Percentiles rank a stretch among this genome's conserved stretches.
Evolutionary conservation across 2,888 invertebrate species (phyloP).

Genomic region (Cistogaster globosa): DNA sequence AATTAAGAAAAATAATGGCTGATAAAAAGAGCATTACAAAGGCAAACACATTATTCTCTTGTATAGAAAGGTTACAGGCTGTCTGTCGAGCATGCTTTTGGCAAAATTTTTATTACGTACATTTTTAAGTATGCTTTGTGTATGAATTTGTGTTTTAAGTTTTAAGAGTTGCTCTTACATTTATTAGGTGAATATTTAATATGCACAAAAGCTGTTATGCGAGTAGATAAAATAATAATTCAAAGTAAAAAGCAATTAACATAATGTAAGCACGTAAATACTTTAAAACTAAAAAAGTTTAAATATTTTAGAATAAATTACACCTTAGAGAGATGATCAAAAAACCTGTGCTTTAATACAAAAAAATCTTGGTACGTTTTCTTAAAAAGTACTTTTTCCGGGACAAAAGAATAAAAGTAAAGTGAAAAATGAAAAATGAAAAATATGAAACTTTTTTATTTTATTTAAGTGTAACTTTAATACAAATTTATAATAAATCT

Average conservation of each 20-base stretch:
- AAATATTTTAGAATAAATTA: background rate
- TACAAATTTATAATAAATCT: too few relatives aligned
- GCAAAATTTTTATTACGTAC: constrained; percentile 1
- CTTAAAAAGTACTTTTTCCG: too few relatives aligned
- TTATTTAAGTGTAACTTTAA: too few relatives aligned
- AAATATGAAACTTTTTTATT: too few relatives aligned
- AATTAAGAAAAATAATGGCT: too few relatives aligned
- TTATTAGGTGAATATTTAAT: constrained; percentile 14
- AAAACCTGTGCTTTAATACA: too few relatives aligned
- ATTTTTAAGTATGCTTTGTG: background rate
- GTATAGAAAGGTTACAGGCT: too few relatives aligned
- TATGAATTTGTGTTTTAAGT: constrained; percentile 7
- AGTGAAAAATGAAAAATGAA: too few relatives aligned
- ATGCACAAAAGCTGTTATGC: constrained; percentile 21
- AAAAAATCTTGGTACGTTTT: too few relatives aligned
- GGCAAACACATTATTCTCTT: too few relatives aligned
- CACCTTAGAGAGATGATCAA: background rate
- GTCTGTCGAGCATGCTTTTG: background rate
- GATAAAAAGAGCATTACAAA: too few relatives aligned
- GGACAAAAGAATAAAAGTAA: too few relatives aligned
- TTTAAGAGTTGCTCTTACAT: constrained; percentile 1
- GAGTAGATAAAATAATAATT: constrained; percentile 45
- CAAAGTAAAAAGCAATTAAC: constrained; percentile 55
- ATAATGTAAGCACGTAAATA: constrained; percentile 62
- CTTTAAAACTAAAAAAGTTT: constrained; percentile 14